Percentiles rank a stretch among this genome's conserved stretches.
These are phyloP conservation scores for Colinus virginianus DNA, from an alignment of 2,113 vertebrate genomes.

Conservation along the genomic window DNA sequence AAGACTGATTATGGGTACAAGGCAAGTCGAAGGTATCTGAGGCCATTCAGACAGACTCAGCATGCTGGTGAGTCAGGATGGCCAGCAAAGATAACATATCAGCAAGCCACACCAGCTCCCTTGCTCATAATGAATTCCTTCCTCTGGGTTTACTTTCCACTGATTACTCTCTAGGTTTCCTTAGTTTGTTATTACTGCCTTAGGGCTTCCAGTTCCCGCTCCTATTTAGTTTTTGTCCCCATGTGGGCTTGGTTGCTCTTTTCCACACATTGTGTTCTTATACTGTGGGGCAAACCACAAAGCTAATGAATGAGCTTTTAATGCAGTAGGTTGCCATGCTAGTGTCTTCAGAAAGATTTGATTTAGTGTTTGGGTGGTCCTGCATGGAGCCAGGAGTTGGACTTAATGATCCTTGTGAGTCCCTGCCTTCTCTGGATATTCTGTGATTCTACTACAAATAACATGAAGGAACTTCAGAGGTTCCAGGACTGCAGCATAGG, in stretches of 20 bases:
- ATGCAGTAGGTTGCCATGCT: neutral
- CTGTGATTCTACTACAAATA: neutral
- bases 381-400: neutral
- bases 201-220: neutral
- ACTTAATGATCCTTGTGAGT: neutral
- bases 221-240: neutral
- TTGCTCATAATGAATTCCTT: constrained; percentile 17
- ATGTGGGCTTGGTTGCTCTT: neutral
- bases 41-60: neutral
- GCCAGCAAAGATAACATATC: constrained; percentile 23
- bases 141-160: constrained; percentile 18
- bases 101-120: neutral
- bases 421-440: neutral
- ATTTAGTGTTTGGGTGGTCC: neutral
- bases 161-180: neutral
- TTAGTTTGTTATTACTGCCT: neutral
- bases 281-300: neutral
- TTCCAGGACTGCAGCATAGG: neutral
- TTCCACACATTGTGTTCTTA: neutral
- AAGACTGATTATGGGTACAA: neutral
- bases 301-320: neutral
- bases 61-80: constrained; percentile 4
- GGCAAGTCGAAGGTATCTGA: neutral
- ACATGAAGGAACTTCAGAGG: neutral
- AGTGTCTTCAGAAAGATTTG: neutral